These are phyloP conservation scores for Balearica regulorum DNA, from an alignment of 2,797 vertebrate genomes.

Conservation along the genomic window DNA sequence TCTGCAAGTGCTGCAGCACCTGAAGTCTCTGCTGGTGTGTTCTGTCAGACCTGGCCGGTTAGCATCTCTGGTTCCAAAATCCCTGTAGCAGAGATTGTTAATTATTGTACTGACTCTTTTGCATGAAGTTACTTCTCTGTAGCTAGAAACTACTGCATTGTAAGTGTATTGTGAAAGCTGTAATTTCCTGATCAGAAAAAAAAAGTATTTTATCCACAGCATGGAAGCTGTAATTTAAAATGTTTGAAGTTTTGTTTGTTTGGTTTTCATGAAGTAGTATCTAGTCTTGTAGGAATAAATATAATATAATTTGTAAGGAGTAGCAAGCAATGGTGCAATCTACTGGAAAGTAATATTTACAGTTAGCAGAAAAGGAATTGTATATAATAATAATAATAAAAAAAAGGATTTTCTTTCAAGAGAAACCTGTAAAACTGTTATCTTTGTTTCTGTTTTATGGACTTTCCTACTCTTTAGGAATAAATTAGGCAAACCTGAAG, in stretches of 20 bases:
- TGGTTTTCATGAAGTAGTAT: not conserved
- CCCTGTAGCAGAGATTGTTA: not conserved
- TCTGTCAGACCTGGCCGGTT: accelerated
- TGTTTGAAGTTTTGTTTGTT: not conserved
- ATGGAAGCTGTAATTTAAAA: not conserved
- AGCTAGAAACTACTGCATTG: not conserved
- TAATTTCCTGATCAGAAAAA: not conserved
- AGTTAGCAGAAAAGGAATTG: not conserved
- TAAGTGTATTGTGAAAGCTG: not conserved
- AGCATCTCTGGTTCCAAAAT: not conserved
- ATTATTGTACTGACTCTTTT: not conserved
- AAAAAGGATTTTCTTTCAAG: not conserved
- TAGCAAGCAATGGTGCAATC: not conserved
- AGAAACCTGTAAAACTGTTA: not conserved
- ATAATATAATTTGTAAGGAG: not conserved
- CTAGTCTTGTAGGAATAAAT: not conserved
- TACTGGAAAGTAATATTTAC: not conserved
- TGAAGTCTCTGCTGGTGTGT: not conserved
- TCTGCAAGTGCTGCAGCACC: not conserved
- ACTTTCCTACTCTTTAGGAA: not conserved
- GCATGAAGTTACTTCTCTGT: not conserved
- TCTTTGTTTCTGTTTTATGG: not conserved
- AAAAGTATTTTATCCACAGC: not conserved
- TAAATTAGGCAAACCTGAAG: conserved; percentile 19
- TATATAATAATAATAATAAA: not conserved